Percentiles rank a stretch among this genome's conserved stretches.
Conservation (phyloP, 2,113 vertebrate genomes). For the Crotalus horridus region DNA sequence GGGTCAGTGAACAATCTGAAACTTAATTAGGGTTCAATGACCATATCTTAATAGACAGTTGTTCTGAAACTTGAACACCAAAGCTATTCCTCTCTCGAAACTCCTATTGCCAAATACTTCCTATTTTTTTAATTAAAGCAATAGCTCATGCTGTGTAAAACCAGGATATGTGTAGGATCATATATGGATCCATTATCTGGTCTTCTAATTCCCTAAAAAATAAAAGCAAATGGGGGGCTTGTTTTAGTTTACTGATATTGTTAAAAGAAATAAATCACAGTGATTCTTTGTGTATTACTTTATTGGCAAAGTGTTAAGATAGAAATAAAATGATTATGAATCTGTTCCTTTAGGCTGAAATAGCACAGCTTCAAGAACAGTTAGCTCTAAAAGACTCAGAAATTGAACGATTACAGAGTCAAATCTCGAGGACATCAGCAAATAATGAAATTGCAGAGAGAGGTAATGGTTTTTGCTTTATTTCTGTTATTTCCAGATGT, state of each 20-base stretch:
- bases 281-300: not conserved
- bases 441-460: conserved; percentile 78
- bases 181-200: not conserved
- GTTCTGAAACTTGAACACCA: not conserved
- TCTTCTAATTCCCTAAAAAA: not conserved
- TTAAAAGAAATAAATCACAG: not conserved
- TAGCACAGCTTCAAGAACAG: conserved; percentile 88
- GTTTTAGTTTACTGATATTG: not conserved
- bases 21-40: not conserved
- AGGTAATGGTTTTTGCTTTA: conserved; percentile 72
- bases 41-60: not conserved
- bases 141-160: not conserved
- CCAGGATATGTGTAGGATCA: not conserved
- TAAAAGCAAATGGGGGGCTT: not conserved
- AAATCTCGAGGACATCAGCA: conserved; percentile 78
- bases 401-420: conserved; percentile 88
- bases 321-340: accelerated
- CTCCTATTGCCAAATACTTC: not conserved
- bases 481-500: not conserved
- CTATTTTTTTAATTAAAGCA: not conserved
- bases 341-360: conserved; percentile 80
- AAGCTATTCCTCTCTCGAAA: not conserved
- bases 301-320: not conserved
- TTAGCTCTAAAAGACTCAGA: conserved; percentile 87
- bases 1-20: not conserved